Conservation (phyloP, 1,140 invertebrate species). For the Ephestia elutella region DNA sequence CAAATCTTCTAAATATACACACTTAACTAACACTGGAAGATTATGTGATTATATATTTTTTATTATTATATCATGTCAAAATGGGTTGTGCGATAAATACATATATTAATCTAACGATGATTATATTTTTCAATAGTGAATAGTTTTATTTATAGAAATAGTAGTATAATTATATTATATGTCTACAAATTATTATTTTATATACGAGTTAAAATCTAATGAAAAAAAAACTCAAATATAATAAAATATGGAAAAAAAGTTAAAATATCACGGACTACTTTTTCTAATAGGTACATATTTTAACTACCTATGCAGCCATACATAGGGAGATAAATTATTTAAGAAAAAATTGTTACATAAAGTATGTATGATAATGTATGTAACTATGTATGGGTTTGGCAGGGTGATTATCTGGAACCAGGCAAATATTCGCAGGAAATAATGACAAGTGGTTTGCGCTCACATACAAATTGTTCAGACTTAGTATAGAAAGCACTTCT, state of each 20-base stretch:
- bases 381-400: no score
- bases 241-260: background rate
- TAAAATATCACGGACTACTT: background rate
- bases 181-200: background rate
- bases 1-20: background rate
- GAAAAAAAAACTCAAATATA: background rate
- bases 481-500: no score
- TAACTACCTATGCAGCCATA: constrained; percentile 50
- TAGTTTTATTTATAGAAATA: background rate
- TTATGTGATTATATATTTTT: constrained; percentile 53
- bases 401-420: no score
- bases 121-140: no score
- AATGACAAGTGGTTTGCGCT: no score
- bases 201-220: background rate
- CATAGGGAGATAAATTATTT: constrained; percentile 21
- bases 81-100: constrained; percentile 5
- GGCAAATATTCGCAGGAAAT: no score
- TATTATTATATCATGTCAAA: constrained; percentile 10
- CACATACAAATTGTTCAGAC: no score
- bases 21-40: constrained; percentile 49
- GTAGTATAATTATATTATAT: background rate
- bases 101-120: background rate
- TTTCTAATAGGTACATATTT: no score
- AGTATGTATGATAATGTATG: no score
- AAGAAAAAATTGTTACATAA: no score